Conservation (phyloP, 1,140 invertebrate genomes). For the Dendrolimus punctatus region DNA sequence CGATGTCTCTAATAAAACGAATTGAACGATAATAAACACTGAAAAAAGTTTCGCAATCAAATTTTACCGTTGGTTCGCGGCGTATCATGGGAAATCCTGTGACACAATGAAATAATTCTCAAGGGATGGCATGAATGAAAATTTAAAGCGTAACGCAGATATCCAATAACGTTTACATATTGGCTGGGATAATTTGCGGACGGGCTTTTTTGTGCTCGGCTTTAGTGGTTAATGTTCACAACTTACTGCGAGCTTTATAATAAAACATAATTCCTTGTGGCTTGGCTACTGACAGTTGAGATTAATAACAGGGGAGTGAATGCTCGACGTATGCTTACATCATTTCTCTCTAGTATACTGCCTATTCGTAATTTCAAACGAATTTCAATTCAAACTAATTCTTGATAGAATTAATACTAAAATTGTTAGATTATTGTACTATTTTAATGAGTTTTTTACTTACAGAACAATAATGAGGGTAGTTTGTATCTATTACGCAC, state of each 20-base stretch:
- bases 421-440: too few species aligned
- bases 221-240: too few species aligned
- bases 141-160: slow-evolving; percentile 11
- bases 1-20: too few species aligned
- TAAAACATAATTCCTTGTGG: slow-evolving; percentile 13
- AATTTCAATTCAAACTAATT: too few species aligned
- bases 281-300: slow-evolving; percentile 44
- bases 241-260: too few species aligned
- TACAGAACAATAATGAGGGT: too few species aligned
- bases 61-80: slow-evolving; percentile 8
- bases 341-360: too few species aligned
- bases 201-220: slow-evolving; percentile 13
- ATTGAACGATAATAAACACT: neutral
- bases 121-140: slow-evolving; percentile 15
- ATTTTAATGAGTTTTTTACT: too few species aligned
- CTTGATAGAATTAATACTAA: too few species aligned
- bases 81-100: slow-evolving; percentile 8
- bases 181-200: slow-evolving; percentile 17
- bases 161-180: slow-evolving; percentile 13
- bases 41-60: slow-evolving; percentile 5
- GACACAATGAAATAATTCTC: slow-evolving; percentile 11
- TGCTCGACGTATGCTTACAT: slow-evolving; percentile 15
- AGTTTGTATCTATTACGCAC: too few species aligned
- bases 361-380: too few species aligned
- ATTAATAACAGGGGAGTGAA: slow-evolving; percentile 49